Conservation (phyloP, 1,140 invertebrate species). For the Drosophila sechellia region DNA sequence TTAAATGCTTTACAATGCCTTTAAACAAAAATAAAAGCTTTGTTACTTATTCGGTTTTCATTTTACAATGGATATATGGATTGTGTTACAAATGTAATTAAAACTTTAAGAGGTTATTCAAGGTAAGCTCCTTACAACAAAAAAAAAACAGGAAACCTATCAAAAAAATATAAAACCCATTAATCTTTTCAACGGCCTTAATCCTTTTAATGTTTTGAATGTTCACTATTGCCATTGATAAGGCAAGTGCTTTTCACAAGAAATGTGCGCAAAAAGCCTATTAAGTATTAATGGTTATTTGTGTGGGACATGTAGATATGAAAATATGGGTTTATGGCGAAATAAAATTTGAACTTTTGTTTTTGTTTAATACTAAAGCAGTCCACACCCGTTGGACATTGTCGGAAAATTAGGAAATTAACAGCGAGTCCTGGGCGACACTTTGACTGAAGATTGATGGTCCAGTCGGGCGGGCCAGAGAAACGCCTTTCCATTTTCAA, state of each 20-base stretch:
- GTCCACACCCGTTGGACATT: constrained; percentile 1
- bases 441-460: constrained; percentile 39
- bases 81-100: too few species aligned
- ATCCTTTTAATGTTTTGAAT: constrained; percentile 31
- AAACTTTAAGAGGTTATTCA: too few species aligned
- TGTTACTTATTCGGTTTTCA: too few species aligned
- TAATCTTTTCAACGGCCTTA: neutral
- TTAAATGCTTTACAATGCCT: too few species aligned
- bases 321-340: constrained; percentile 60
- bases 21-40: too few species aligned
- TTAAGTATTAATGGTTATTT: constrained; percentile 35
- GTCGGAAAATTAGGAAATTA: constrained; percentile 5
- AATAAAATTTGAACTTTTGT: constrained; percentile 16
- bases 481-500: constrained; percentile 47
- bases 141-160: neutral
- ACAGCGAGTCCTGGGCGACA: constrained; percentile 24
- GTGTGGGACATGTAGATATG: constrained; percentile 34
- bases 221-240: constrained; percentile 11
- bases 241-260: neutral
- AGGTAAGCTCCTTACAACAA: neutral
- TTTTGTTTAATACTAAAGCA: constrained; percentile 24
- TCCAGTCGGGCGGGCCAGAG: neutral
- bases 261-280: constrained; percentile 1
- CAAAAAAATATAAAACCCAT: neutral
- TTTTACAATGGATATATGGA: too few species aligned